Percentiles rank a stretch among this genome's conserved stretches.
Evolutionary conservation across 2,113 vertebrate genomes (phyloP).

Genomic region (Kryptolebias marmoratus): DNA sequence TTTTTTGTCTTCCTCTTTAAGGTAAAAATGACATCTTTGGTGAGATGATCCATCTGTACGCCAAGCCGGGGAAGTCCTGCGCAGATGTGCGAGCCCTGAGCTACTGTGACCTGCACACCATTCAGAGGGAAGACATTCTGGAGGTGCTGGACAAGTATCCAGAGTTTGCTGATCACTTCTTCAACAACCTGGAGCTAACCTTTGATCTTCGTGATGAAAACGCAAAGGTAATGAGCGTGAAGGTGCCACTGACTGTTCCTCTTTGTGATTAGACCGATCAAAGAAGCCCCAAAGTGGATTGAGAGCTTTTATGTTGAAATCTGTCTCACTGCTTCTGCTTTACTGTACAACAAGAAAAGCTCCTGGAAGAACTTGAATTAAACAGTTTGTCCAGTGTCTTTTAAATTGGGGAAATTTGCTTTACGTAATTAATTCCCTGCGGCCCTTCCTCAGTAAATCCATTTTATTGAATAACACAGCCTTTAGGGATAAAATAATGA

Average conservation of each 20-base stretch:
- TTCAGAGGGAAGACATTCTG: slow-evolving; percentile 92
- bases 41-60: slow-evolving; percentile 93
- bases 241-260: neutral
- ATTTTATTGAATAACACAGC: neutral
- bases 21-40: slow-evolving; percentile 99
- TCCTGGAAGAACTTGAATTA: neutral
- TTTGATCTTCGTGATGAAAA: slow-evolving; percentile 95
- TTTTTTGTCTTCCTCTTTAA: slow-evolving; percentile 44
- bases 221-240: slow-evolving; percentile 73
- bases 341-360: neutral
- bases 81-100: slow-evolving; percentile 93
- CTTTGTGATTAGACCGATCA: neutral
- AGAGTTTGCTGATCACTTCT: slow-evolving; percentile 95
- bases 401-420: slow-evolving; percentile 2
- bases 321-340: slow-evolving; percentile 5
- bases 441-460: slow-evolving; percentile 1
- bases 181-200: slow-evolving; percentile 94
- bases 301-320: slow-evolving; percentile 13
- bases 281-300: neutral
- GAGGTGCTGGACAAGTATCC: slow-evolving; percentile 99
- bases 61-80: slow-evolving; percentile 93
- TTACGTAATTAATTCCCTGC: slow-evolving; percentile 12
- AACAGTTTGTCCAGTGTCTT: neutral
- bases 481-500: slow-evolving; percentile 7
- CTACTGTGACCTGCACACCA: slow-evolving; percentile 95